Evolutionary conservation across 2,888 invertebrate species (phyloP), one percentile per base, ranked within the genome.

Genomic region (Patella ulyssiponensis): DNA sequence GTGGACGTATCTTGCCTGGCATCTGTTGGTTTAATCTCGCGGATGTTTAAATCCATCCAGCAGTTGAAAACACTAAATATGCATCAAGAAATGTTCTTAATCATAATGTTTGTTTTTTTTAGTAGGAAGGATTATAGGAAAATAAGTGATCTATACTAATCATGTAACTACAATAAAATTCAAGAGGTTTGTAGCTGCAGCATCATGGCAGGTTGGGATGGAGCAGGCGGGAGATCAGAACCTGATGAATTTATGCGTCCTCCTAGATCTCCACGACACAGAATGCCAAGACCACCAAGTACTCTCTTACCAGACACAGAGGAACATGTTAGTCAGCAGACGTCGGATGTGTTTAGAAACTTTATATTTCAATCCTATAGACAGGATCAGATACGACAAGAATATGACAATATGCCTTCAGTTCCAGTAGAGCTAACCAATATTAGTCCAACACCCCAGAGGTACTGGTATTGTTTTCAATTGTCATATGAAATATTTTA

Each of bases 301-400:
- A 76, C 80, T 15, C n/a, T 88, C 20, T 75, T 78, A 3, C 88
- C 88, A 20, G 90, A 91, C 78, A 85, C 88, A 7, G 90, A 89
- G 75, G 87, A 89, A 71, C 86, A 90, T 84, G 91, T 91, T n/a
- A 81, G 82, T 20, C 85, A 85, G 27, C 86, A 91, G 80, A 88
- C 91, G 33, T 90, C 90, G 70, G 88, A 86, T 76, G 86, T 91
- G 0, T 89, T 91, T 73, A 80, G 84, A 71, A 91, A 89, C 80
- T 91, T 90, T 80, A 84, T 91, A 72, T 88, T 85, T 73, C 86
- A 90, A 73, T 79, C 85, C 71, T 88, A 87, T 77, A 80, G 84
- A n/a, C 84, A 86, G 70, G 89, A 89, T 20, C 83, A 83, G 20
- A 80, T 81, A 51, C 73, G 79, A 33, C 81, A 81, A 44, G 70